phyloP scores from a whole-genome alignment of 2,888 invertebrate genomes.

The Masnerella sp. region DNA sequence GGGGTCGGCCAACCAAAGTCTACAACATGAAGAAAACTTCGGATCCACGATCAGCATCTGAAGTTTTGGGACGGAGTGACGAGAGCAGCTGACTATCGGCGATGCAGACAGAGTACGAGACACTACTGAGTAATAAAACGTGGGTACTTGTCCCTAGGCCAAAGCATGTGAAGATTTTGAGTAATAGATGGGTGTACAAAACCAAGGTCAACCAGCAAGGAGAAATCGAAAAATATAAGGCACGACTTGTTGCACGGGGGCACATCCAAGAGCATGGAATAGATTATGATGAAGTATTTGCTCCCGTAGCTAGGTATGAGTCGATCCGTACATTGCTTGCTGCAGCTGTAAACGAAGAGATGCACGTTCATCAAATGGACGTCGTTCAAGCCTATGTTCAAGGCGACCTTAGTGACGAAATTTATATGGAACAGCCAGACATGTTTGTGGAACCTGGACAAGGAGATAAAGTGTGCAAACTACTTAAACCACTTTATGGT shows the following conservation, averaged over 20 bases:
- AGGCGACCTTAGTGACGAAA: constrained; percentile 54
- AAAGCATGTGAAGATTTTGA: constrained; percentile 39
- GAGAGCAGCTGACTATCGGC: constrained; percentile 48
- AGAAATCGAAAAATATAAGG: constrained; percentile 53
- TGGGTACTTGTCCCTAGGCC: constrained; percentile 58
- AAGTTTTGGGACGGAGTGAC: constrained; percentile 34
- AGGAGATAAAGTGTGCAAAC: constrained; percentile 58
- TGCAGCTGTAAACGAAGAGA: constrained; percentile 53
- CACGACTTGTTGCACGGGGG: constrained; percentile 62
- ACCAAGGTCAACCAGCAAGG: constrained; percentile 50
- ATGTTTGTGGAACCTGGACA: constrained; percentile 37
- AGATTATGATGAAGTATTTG: constrained; percentile 61
- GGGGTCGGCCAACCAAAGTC: constrained; percentile 66
- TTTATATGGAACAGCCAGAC: constrained; percentile 59
- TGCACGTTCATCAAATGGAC: constrained; percentile 63
- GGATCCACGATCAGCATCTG: constrained; percentile 24
- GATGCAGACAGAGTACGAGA: constrained; percentile 56
- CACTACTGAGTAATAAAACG: constrained; percentile 55
- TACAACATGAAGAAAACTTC: not conserved
- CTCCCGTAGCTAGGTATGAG: constrained; percentile 62
- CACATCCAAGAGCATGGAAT: constrained; percentile 54
- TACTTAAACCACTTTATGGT: constrained; percentile 56
- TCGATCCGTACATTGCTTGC: constrained; percentile 60
- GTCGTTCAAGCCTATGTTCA: constrained; percentile 59
- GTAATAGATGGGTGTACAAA: constrained; percentile 59